Evolutionary conservation across 2,888 invertebrate genomes (phyloP).

Genomic region (Drosophila greeni): DNA sequence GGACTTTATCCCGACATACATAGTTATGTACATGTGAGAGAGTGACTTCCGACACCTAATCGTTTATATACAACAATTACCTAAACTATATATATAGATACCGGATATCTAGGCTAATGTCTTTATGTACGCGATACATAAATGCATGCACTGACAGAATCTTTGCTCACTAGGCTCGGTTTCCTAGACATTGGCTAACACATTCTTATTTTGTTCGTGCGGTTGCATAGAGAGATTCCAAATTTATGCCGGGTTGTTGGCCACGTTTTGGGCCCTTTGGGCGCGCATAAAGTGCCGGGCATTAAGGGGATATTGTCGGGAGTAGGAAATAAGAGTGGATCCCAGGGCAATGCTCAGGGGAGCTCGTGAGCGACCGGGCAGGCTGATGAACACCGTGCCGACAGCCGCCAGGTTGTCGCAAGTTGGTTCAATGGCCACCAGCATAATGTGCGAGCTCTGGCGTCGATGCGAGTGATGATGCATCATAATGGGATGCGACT

Average conservation of each 20-base stretch:
- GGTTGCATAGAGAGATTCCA: constrained; percentile 5
- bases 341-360: constrained; percentile 89
- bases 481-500: constrained; percentile 15
- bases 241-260: constrained; percentile 49
- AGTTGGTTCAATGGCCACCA: constrained; percentile 94
- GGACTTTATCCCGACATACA: constrained; percentile 8
- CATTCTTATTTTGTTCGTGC: constrained; percentile 14
- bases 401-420: constrained; percentile 94
- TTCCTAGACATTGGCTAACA: constrained; percentile 20
- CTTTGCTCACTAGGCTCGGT: constrained; percentile 45
- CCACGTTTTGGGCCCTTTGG: constrained; percentile 36
- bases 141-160: constrained; percentile 40
- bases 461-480: constrained; percentile 28
- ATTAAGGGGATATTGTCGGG: constrained; percentile 80
- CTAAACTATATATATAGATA: constrained; percentile 48
- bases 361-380: constrained; percentile 90
- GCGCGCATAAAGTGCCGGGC: constrained; percentile 79
- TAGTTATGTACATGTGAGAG: constrained; percentile 26
- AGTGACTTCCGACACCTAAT: constrained; percentile 45
- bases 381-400: constrained; percentile 91
- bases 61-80: constrained; percentile 64
- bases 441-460: constrained; percentile 81
- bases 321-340: constrained; percentile 84
- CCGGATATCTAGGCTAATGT: constrained; percentile 30
- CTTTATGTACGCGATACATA: constrained; percentile 24